Percentiles rank a stretch among this genome's conserved stretches.
These are phyloP conservation scores for Gallinago media DNA, from an alignment of 2,113 vertebrate genomes.

Conservation along the genomic window DNA sequence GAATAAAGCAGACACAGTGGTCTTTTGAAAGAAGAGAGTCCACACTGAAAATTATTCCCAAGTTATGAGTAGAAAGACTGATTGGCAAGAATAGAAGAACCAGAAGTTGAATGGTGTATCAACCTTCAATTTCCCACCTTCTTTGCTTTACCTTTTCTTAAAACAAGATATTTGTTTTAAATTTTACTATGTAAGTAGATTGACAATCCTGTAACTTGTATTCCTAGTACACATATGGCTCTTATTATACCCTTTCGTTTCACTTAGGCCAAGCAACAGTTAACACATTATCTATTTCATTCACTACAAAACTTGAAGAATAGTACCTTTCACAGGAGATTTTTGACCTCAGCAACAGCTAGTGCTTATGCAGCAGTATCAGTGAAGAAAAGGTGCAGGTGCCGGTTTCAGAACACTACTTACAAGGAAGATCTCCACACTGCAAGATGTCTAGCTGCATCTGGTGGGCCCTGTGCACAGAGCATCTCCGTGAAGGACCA, in stretches of 20 bases:
- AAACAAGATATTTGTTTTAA: neutral
- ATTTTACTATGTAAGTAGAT: neutral
- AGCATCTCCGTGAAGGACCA: neutral
- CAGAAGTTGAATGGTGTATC: neutral
- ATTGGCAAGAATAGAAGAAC: neutral
- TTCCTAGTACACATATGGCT: neutral
- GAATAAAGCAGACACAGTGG: neutral
- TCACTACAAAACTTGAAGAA: neutral
- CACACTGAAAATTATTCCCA: neutral
- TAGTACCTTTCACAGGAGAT: neutral
- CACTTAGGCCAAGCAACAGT: neutral
- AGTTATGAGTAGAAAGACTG: neutral
- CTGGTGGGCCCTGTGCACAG: accelerated
- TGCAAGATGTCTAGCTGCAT: neutral
- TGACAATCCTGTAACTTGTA: neutral
- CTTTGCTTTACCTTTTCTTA: neutral
- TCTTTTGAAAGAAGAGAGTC: neutral
- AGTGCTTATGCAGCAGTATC: neutral
- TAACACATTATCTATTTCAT: neutral
- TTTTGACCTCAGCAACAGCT: neutral
- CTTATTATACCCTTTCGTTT: neutral
- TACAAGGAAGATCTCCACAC: neutral
- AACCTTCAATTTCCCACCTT: neutral
- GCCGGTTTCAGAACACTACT: neutral
- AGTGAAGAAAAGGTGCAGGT: neutral